phyloP scores from a whole-genome alignment of 30 jellyfish, hydroid and myxozoan genomes.

The Morbakka virulenta region DNA sequence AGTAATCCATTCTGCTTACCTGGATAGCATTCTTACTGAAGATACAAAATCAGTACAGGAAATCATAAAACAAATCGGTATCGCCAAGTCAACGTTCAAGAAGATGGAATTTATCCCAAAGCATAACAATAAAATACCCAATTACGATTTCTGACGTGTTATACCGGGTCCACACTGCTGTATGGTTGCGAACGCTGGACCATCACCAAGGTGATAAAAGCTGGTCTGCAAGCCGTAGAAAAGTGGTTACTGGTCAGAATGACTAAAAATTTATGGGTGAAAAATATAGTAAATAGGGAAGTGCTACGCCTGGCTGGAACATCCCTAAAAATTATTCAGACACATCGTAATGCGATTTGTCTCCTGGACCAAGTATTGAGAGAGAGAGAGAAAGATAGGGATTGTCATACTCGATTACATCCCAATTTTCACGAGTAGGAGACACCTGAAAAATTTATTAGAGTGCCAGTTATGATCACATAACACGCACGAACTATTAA shows the following conservation, averaged over 20 bases:
- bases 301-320: background rate
- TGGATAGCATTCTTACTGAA: conserved; percentile 12
- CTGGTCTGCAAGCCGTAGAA: background rate
- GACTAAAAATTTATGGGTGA: conserved; percentile 4
- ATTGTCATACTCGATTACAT: too few species aligned
- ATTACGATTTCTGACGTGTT: conserved; percentile 2
- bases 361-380: too few species aligned
- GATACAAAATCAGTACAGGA: background rate
- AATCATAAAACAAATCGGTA: conserved; percentile 1
- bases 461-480: too few species aligned
- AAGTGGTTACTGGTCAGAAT: conserved; percentile 9
- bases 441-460: too few species aligned
- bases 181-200: conserved; percentile 32
- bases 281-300: conserved; percentile 5
- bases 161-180: conserved; percentile 9
- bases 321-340: too few species aligned
- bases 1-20: background rate
- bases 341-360: too few species aligned
- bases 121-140: background rate
- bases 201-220: background rate
- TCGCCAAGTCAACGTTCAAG: background rate
- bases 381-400: too few species aligned
- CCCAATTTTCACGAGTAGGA: too few species aligned
- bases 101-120: background rate
- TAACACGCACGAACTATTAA: too few species aligned